These are phyloP conservation scores for Hippasteria phrygiana DNA, from an alignment of 53 echinoderm and acorn worm species.

Conservation along the genomic window DNA sequence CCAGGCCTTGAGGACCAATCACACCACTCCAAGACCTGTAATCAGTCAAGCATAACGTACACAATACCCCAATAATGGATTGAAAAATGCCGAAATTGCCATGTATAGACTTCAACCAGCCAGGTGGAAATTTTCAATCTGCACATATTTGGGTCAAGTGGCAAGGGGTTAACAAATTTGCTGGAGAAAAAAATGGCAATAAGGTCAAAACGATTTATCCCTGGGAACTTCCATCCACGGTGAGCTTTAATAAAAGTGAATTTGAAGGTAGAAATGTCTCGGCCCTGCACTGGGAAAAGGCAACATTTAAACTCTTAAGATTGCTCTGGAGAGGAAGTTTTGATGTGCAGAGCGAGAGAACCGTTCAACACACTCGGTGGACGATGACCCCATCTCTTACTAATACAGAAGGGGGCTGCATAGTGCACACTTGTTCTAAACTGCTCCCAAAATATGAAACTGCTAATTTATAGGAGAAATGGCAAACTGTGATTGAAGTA, in stretches of 20 bases:
- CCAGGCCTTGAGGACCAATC: too few relatives aligned
- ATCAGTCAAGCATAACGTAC: too few relatives aligned
- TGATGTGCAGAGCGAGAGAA: background rate
- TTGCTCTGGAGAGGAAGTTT: background rate
- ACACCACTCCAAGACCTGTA: too few relatives aligned
- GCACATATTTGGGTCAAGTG: too few relatives aligned
- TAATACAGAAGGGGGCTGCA: background rate
- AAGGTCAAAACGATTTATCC: too few relatives aligned
- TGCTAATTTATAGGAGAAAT: background rate
- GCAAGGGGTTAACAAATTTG: too few relatives aligned
- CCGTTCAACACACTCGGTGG: background rate
- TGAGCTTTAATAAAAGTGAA: background rate
- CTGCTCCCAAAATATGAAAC: background rate
- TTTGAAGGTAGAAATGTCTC: background rate
- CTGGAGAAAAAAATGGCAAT: too few relatives aligned
- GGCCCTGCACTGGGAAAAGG: background rate
- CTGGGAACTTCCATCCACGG: too few relatives aligned
- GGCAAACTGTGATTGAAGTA: background rate
- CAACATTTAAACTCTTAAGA: background rate
- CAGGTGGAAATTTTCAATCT: too few relatives aligned
- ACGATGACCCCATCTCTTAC: background rate
- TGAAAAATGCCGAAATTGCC: too few relatives aligned
- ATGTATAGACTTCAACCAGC: too few relatives aligned
- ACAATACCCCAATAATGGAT: too few relatives aligned
- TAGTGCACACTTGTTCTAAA: background rate